Evolutionary conservation across 2,888 invertebrate genomes (phyloP).

Genomic region (Strigamia transsilvanica): DNA sequence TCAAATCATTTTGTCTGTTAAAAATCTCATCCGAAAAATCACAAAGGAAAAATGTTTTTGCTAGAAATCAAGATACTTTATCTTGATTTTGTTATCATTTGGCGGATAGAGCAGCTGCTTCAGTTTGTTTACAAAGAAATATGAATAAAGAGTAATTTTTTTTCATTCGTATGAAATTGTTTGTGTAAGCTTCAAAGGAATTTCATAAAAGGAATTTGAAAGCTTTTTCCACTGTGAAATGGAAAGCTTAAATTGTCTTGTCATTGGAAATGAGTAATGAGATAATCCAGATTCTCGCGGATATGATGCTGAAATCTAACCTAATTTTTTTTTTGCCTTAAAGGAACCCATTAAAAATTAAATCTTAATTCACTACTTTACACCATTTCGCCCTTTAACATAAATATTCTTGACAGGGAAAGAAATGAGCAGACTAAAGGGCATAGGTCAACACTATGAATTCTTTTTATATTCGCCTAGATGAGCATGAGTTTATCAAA

Average conservation of each 20-base stretch:
- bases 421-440: not conserved
- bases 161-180: too few relatives aligned
- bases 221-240: not conserved
- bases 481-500: too few relatives aligned
- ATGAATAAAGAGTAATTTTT: too few relatives aligned
- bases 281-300: not conserved
- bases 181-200: too few relatives aligned
- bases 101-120: too few relatives aligned
- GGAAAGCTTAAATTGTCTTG: not conserved
- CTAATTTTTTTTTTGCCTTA: not conserved
- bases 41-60: too few relatives aligned
- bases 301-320: not conserved
- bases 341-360: constrained; percentile 1
- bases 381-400: not conserved
- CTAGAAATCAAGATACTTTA: too few relatives aligned
- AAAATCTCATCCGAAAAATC: too few relatives aligned
- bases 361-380: constrained; percentile 5
- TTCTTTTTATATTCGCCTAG: not conserved
- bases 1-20: too few relatives aligned
- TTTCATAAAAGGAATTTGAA: not conserved
- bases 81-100: too few relatives aligned
- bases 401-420: not conserved
- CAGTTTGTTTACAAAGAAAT: too few relatives aligned
- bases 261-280: constrained; percentile 2
- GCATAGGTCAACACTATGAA: not conserved